These are phyloP conservation scores for Amiota communis DNA, from an alignment of 2,888 invertebrate genomes.

Conservation along the genomic window DNA sequence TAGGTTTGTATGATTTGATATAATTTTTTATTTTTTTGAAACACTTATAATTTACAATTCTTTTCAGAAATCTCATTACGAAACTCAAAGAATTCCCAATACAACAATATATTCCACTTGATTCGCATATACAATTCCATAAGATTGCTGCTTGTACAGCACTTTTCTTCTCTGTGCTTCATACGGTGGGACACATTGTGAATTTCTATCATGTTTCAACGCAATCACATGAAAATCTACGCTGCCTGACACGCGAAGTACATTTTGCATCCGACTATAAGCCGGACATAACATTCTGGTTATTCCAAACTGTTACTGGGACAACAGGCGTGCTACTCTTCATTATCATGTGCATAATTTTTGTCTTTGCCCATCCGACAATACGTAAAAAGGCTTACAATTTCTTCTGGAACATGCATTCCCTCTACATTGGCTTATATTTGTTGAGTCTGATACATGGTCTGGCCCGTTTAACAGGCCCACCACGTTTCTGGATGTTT, in stretches of 20 bases:
- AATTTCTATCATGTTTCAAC: constrained; percentile 98
- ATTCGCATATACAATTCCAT: constrained; percentile 97
- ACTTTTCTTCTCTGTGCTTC: constrained; percentile 91
- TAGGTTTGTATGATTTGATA: constrained; percentile 61
- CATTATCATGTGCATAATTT: constrained; percentile 93
- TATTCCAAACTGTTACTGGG: constrained; percentile 94
- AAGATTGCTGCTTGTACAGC: constrained; percentile 97
- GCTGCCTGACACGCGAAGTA: constrained; percentile 93
- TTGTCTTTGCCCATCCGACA: constrained; percentile 95
- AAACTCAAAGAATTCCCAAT: constrained; percentile 94
- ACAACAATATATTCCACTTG: constrained; percentile 94
- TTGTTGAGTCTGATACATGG: constrained; percentile 91
- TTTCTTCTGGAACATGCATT: constrained; percentile 96
- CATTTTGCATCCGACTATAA: constrained; percentile 95
- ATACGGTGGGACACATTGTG: constrained; percentile 95
- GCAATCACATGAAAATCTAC: constrained; percentile 92
- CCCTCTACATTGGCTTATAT: constrained; percentile 89
- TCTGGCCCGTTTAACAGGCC: constrained; percentile 90
- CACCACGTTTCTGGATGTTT: constrained; percentile 94
- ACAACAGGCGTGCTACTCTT: constrained; percentile 90
- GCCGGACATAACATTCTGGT: constrained; percentile 95
- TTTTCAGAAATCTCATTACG: constrained; percentile 91
- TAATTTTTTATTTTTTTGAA: background rate
- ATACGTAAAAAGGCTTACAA: constrained; percentile 94
- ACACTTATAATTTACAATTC: background rate